Conservation (phyloP, 2,888 invertebrate species). For the Drosophila longiperda region DNA sequence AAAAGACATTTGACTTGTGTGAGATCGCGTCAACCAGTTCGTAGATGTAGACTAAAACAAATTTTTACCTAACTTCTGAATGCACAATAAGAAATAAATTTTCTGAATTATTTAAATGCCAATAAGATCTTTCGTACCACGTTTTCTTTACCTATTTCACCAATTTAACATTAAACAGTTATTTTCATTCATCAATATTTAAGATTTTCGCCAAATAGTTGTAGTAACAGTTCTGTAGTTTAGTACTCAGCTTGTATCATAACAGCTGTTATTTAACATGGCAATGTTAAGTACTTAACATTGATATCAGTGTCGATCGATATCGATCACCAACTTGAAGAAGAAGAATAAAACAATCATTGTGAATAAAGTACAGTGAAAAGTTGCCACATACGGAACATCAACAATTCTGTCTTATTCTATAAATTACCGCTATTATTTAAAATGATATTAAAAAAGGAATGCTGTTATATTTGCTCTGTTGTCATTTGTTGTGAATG, state of each 20-base stretch:
- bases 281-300: too few relatives aligned
- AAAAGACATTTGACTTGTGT: background rate
- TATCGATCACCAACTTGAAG: background rate
- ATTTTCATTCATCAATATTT: background rate
- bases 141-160: background rate
- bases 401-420: background rate
- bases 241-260: background rate
- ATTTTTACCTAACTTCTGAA: too few relatives aligned
- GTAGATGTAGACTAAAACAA: background rate
- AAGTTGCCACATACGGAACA: background rate
- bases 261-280: too few relatives aligned
- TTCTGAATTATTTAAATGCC: background rate
- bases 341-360: background rate
- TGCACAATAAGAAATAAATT: background rate
- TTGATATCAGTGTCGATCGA: background rate
- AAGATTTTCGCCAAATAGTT: background rate
- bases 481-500: slow-evolving; percentile 17
- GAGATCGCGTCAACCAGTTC: background rate
- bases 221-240: too few relatives aligned
- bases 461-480: slow-evolving; percentile 5
- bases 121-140: background rate
- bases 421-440: background rate
- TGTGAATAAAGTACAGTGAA: too few relatives aligned
- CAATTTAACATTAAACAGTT: background rate
- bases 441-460: background rate